Evolutionary conservation across 2,888 invertebrate genomes (phyloP), one percentile per base, ranked within the genome.

Genomic region (Pegoplata infirma): DNA sequence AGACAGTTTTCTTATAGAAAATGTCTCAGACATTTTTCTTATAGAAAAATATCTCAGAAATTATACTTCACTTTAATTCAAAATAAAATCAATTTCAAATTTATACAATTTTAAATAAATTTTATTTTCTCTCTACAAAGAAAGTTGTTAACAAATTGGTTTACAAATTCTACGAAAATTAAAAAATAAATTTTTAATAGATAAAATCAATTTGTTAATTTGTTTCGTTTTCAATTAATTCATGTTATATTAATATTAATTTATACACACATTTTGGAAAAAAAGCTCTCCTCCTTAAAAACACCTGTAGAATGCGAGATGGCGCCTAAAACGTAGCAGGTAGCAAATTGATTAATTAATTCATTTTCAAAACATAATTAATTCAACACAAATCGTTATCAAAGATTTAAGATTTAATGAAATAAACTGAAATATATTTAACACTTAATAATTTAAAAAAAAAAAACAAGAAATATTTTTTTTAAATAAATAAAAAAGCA

Each of bases 271-370:
- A 32, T 36, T 17, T 17, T 63, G 10, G n/a, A n/a, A n/a, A n/a
- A 36, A 49, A 40, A 16, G 17, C 14, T 5, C 44, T n/a, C 14
- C n/a, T n/a, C n/a, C n/a, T n/a, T n/a, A n/a, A n/a, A 36, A 56
- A 36, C 56, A 56, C n/a, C 36, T 56, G 19, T 19, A 46, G 36
- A 14, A n/a, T n/a, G n/a, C n/a, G n/a, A 17, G 56, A 19, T 64
- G 76, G 76, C 76, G 76, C 76, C 72, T 49, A 2, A 51, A 72
- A 49, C 76, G 28, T 66, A 72, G 72, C 72, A 69, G 73, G 72
- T 72, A 67, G 56, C 61, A 36, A 63, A 46, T 47, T 47, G 56
- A 64, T 64, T 36, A 58, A 64, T 73, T 63, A 28, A 78, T 64
- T 28, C 46, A 14, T 53, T 68, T 25, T n/a, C n/a, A n/a, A 28